Conservation (phyloP, 2,797 vertebrate species). For the Esox lucius region DNA sequence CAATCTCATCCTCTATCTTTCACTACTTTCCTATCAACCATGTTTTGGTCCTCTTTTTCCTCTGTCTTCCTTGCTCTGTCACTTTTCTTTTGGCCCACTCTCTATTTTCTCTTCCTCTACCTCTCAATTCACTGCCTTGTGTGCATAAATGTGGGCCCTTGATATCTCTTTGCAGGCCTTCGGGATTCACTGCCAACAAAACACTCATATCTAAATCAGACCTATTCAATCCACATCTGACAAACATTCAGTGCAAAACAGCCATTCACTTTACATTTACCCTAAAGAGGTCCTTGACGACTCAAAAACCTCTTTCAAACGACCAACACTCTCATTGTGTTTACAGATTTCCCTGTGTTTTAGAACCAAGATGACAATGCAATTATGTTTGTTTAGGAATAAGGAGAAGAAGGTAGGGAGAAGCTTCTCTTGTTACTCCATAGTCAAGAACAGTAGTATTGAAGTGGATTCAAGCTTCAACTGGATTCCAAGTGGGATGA, state of each 20-base stretch:
- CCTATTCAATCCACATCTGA: background rate
- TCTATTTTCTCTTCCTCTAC: background rate
- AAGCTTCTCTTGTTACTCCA: too few species aligned
- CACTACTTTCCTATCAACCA: background rate
- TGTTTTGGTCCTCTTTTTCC: background rate
- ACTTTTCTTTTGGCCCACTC: background rate
- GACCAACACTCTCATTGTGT: background rate
- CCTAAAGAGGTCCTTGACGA: background rate
- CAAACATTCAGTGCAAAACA: background rate
- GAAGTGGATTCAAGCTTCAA: too few species aligned
- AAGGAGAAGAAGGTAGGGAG: too few species aligned
- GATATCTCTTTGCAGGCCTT: too few species aligned
- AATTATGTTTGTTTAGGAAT: background rate
- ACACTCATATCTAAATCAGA: background rate
- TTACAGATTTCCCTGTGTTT: background rate
- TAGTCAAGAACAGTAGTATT: too few species aligned
- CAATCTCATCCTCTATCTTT: background rate
- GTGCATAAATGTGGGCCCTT: too few species aligned
- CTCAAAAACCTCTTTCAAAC: background rate
- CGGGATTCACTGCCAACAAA: too few species aligned
- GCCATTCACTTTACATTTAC: background rate
- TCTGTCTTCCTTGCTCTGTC: background rate
- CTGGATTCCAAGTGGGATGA: too few species aligned
- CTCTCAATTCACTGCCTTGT: too few species aligned
- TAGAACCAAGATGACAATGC: background rate